Base-by-base conservation (phyloP, 1,140 invertebrate genomes). In the Drosophila nasuta region DNA sequence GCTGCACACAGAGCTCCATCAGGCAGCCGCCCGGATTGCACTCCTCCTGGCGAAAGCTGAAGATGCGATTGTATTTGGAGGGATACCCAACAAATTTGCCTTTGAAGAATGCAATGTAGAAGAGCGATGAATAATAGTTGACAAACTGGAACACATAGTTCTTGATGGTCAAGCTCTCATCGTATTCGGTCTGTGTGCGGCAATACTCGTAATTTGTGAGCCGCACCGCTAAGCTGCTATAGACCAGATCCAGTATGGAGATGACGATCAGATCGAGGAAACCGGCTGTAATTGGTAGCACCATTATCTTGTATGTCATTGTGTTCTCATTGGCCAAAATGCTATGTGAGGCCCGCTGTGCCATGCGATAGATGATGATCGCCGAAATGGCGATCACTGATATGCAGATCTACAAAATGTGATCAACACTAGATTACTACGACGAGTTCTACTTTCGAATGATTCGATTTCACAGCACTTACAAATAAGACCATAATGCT, bases 131-230 rank as follows among this genome's bases (percentile, higher is more conserved):
- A 91, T 97, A 97, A 89, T 96, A 97, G 92, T 97, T 97, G 77
- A 97, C 95, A 92, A 97, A 97, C 92, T 97, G 96, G 89, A 97
- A 97, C 71, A 97, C 94, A 92, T 97, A 97, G 60, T 97, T 96
- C 94, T 97, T 97, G 81, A 97, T 95, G 1, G 96, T 96, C 17
- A 97, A 93, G 91, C 96, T 96, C 82, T 97, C 96, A 67, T 97
- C 97, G 91, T 96, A 97, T 89, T 97, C 96, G 20, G 95, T 96
- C 93, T 97, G 96, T 1, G 97, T 97, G 79, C 97, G 93, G 82
- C 97, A 96, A 93, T 96, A 95, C 92, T 97, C 96, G 94, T 96
- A 95, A 93, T 97, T 96, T 93, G 95, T 93, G 77, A 95, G 82
- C 76, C 91, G 93, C 8, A 94, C 77, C 0, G 94, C 94, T 33